These are phyloP conservation scores for Eretmochelys imbricata DNA, from an alignment of 2,113 vertebrate species.

Conservation along the genomic window DNA sequence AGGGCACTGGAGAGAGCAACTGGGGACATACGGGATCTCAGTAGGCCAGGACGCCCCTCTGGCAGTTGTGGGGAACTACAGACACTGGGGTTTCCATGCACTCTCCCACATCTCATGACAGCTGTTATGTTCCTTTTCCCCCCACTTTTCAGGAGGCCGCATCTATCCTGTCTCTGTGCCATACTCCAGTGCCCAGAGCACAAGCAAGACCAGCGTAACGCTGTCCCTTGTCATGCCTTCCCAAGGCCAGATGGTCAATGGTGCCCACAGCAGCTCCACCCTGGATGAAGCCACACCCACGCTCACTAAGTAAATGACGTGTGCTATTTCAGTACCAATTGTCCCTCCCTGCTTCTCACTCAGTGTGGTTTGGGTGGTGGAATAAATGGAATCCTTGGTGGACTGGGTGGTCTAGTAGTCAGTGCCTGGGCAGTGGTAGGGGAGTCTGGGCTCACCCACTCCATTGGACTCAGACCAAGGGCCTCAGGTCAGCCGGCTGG, in stretches of 20 bases:
- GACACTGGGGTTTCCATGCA: neutral
- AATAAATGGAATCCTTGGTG: neutral
- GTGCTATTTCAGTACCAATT: neutral
- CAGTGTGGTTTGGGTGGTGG: neutral
- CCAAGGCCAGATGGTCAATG: slow-evolving; percentile 95
- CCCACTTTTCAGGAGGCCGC: slow-evolving; percentile 85
- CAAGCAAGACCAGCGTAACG: slow-evolving; percentile 97
- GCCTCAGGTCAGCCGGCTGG: neutral
- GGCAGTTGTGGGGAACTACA: neutral
- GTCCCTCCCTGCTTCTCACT: neutral
- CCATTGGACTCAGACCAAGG: neutral
- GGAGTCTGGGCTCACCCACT: neutral
- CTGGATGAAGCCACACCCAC: slow-evolving; percentile 95
- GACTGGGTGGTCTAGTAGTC: neutral
- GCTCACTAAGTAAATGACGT: slow-evolving; percentile 81
- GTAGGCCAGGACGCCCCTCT: neutral
- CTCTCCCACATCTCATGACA: neutral
- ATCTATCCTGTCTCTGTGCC: slow-evolving; percentile 97
- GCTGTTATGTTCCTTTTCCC: neutral
- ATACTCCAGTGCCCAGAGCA: slow-evolving; percentile 94
- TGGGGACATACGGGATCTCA: neutral
- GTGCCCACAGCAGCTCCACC: slow-evolving; percentile 93
- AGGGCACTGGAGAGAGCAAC: neutral
- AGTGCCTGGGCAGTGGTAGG: neutral
- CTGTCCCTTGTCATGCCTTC: slow-evolving; percentile 98